A percentile compares a stretch with the other conserved stretches of the same genome.
Evolutionary conservation across 1,140 invertebrate species (phyloP).

Genomic region (Onthophagus taurus): DNA sequence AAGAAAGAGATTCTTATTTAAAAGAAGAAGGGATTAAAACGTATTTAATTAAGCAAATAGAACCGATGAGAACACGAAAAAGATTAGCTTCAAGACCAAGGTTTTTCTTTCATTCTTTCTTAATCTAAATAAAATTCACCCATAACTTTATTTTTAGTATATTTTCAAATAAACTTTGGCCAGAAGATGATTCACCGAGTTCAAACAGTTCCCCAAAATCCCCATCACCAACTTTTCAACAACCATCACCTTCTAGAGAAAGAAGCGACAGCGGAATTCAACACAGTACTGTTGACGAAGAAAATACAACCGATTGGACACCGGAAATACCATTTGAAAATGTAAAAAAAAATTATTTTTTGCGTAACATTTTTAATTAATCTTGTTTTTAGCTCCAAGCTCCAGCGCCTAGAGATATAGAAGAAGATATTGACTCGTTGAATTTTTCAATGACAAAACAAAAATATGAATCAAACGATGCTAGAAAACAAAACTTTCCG

Average conservation of each 20-base stretch:
- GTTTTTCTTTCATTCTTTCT: constrained; percentile 25
- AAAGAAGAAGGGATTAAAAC: constrained; percentile 83
- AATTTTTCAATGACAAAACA: constrained; percentile 24
- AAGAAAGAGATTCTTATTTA: constrained; percentile 73
- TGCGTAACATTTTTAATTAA: too few relatives aligned
- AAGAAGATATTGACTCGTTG: constrained; percentile 31
- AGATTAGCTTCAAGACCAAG: constrained; percentile 44
- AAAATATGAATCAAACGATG: constrained; percentile 23
- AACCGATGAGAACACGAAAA: constrained; percentile 55
- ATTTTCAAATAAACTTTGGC: constrained; percentile 42
- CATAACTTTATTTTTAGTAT: constrained; percentile 26
- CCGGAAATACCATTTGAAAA: constrained; percentile 88
- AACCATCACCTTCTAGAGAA: constrained; percentile 29
- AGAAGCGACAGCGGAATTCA: constrained; percentile 36
- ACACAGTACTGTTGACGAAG: constrained; percentile 55
- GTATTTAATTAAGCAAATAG: constrained; percentile 80
- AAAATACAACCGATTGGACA: constrained; percentile 72
- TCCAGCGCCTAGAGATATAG: constrained; percentile 28
- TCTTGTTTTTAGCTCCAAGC: constrained; percentile 14
- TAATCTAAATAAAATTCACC: too few relatives aligned
- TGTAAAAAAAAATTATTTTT: constrained; percentile 43
- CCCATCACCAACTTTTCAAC: constrained; percentile 38
- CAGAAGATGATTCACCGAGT: constrained; percentile 42
- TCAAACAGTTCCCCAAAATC: constrained; percentile 34
- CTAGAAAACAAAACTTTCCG: constrained; percentile 14